Base-by-base conservation (phyloP, 2,888 invertebrate species). In the Adineta ricciae region DNA sequence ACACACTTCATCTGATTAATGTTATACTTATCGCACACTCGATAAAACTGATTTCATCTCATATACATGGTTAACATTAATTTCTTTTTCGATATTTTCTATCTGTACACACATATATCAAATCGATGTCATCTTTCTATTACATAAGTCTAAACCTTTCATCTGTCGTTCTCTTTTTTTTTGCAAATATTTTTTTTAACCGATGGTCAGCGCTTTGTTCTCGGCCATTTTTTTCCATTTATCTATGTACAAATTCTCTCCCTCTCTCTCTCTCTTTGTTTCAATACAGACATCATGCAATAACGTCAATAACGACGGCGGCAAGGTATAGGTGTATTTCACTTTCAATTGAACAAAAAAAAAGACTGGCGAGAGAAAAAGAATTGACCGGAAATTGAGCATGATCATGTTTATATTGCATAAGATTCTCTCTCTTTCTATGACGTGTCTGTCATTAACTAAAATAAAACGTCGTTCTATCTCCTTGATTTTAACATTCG, bases 141-240 rank as follows among this genome's bases (percentile, higher is more conserved):
- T 50, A 9, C 11, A 50, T 50, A 50, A 50, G 50, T 50, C n/a
- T n/a, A 50, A 50, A 50, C 46, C 8, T 46, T 46, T 46, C 5
- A 46, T 46, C 5, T 27, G 5, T 24, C 56, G 14, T 56, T 56
- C 27, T n/a, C 27, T 64, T 32, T 56, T 27, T 56, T 56, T n/a
- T 27, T 64, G 9, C 27, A 9, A 32, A 27, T 64, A 64, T 11
- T 64, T 27, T 54, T 64, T 64, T 32, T 64, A 14, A 19, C 64
- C 27, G 19, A 14, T 64, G 64, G 64, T 1, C 32, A 64, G 16
- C 32, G 27, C 64, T 64, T 64, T 64, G 64, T 64, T 64, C 64
- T 64, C 64, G 64, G 64, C 32, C 64, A 64, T 64, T 64, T 64
- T 64, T 54, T 64, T 64, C 64, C 64, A 27, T 32, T 64, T 64